Evolutionary conservation across 2,888 invertebrate genomes (phyloP).

Genomic region (Diarsia mendica): DNA sequence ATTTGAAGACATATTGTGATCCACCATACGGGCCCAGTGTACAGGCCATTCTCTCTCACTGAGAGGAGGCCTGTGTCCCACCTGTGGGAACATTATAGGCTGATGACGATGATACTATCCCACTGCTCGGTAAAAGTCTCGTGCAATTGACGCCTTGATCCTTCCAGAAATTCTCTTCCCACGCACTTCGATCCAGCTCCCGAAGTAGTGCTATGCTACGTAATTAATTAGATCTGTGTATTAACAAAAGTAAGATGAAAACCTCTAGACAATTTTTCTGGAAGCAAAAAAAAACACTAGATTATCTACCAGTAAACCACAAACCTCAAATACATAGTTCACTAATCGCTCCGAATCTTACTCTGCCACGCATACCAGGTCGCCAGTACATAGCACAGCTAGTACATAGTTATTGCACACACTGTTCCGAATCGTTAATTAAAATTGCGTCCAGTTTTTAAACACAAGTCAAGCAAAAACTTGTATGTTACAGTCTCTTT

Average conservation of each 20-base stretch:
- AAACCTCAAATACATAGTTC: constrained; percentile 23
- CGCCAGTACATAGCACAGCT: constrained; percentile 11
- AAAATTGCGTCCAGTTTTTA: constrained; percentile 62
- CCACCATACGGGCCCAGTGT: too few relatives aligned
- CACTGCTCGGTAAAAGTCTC: neutral
- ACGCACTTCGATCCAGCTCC: neutral
- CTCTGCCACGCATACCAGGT: constrained; percentile 53
- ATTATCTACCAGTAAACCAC: neutral
- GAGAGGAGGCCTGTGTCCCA: too few relatives aligned
- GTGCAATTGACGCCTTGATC: neutral
- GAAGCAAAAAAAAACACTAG: neutral
- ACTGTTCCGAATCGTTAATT: constrained; percentile 60
- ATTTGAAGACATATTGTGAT: too few relatives aligned
- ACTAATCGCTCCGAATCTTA: constrained; percentile 52
- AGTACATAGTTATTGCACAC: constrained; percentile 52
- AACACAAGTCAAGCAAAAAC: constrained; percentile 61
- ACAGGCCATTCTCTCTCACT: too few relatives aligned
- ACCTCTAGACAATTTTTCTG: neutral
- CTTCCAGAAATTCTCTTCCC: neutral
- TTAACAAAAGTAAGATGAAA: neutral
- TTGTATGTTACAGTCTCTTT: constrained; percentile 43
- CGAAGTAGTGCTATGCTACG: too few relatives aligned
- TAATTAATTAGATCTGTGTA: neutral
- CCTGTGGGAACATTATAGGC: too few relatives aligned
- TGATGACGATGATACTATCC: neutral